Conservation (phyloP, 1,140 invertebrate genomes). For the Drosophila tsacasi region DNA sequence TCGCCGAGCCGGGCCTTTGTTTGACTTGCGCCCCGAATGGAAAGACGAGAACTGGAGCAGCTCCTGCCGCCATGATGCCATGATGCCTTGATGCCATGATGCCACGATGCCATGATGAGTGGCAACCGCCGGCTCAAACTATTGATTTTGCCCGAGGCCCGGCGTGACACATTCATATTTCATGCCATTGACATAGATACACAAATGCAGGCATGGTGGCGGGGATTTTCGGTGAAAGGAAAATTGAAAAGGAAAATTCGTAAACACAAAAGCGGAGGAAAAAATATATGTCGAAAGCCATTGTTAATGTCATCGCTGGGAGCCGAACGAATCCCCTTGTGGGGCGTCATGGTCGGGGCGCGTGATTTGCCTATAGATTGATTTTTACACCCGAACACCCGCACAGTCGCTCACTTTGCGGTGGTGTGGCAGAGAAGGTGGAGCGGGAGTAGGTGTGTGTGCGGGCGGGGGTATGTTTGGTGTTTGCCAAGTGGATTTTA, state of each 20-base stretch:
- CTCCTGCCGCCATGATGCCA: constrained; percentile 26
- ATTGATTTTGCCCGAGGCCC: constrained; percentile 66
- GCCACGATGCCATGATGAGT: constrained; percentile 48
- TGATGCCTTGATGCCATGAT: constrained; percentile 20
- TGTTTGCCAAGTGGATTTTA: constrained; percentile 64
- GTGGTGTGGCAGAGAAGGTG: background rate
- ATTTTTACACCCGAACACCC: constrained; percentile 49
- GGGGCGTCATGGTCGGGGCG: constrained; percentile 45
- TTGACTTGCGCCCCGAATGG: constrained; percentile 51
- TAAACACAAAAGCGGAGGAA: constrained; percentile 33
- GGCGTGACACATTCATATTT: constrained; percentile 55
- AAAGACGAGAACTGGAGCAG: constrained; percentile 55
- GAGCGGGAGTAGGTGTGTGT: background rate
- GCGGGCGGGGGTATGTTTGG: background rate
- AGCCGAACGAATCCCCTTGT: constrained; percentile 19
- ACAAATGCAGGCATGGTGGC: constrained; percentile 38
- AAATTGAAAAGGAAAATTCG: constrained; percentile 76
- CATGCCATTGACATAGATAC: constrained; percentile 82
- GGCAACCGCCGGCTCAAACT: constrained; percentile 65
- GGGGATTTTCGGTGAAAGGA: constrained; percentile 60
- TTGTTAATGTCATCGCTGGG: constrained; percentile 68
- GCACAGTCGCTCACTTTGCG: constrained; percentile 11
- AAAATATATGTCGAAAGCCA: constrained; percentile 78
- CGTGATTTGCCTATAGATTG: constrained; percentile 75
- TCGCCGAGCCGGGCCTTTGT: constrained; percentile 61